Conservation (phyloP, 2,113 vertebrate genomes). For the Ramphastos sulfuratus region DNA sequence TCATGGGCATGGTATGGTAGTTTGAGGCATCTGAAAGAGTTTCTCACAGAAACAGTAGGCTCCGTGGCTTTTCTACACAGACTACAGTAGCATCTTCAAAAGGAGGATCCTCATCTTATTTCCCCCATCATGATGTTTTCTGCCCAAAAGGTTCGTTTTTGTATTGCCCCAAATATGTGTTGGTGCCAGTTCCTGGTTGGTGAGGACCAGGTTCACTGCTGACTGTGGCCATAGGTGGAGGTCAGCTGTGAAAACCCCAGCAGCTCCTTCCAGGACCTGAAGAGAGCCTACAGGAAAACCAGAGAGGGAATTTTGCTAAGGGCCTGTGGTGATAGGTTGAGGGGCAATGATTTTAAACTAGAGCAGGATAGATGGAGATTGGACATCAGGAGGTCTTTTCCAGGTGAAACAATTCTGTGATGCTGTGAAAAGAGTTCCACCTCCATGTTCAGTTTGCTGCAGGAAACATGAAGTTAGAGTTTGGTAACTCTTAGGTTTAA, state of each 20-base stretch:
- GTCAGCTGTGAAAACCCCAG: neutral
- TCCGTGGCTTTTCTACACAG: neutral
- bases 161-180: neutral
- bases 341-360: no score
- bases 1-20: neutral
- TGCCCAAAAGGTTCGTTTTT: neutral
- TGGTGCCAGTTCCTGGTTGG: neutral
- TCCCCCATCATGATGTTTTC: neutral
- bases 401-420: no score
- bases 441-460: neutral
- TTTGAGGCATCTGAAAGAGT: neutral
- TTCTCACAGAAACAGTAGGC: neutral
- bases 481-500: neutral
- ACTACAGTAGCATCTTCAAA: neutral
- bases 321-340: no score
- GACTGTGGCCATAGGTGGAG: neutral
- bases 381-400: no score
- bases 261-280: no score
- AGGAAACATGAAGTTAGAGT: rapidly evolving
- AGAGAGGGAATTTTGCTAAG: no score
- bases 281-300: no score
- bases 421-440: neutral
- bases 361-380: no score
- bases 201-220: neutral
- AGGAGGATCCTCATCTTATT: neutral